phyloP scores from a whole-genome alignment of 1,140 invertebrate genomes.

The Halyomorpha halys region DNA sequence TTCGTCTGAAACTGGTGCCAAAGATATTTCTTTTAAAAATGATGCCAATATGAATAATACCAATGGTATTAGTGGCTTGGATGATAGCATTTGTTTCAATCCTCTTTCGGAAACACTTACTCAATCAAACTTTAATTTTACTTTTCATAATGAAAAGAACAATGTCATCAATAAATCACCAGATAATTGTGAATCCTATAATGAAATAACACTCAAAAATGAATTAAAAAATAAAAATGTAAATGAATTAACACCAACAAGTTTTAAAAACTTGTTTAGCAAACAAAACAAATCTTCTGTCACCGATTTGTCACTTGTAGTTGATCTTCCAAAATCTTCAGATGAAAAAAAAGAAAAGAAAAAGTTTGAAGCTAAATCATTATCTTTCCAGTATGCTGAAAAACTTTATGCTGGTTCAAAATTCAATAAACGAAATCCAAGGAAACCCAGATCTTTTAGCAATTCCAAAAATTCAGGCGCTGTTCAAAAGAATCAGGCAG shows the following conservation, averaged over 20 bases:
- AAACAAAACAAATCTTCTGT: not conserved
- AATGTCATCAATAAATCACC: no score
- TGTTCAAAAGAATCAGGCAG: not conserved
- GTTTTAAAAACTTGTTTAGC: slow-evolving; percentile 10
- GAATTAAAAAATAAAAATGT: not conserved
- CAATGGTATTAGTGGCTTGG: slow-evolving; percentile 1
- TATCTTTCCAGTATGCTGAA: slow-evolving; percentile 45
- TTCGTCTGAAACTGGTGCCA: slow-evolving; percentile 3
- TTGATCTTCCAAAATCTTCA: slow-evolving; percentile 24
- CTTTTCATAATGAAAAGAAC: no score
- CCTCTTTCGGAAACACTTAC: slow-evolving; percentile 16
- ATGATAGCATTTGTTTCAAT: slow-evolving; percentile 21
- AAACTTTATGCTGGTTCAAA: slow-evolving; percentile 57
- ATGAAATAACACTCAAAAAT: no score
- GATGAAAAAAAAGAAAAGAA: slow-evolving; percentile 32
- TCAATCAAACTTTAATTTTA: slow-evolving; percentile 1
- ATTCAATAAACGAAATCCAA: slow-evolving; percentile 61
- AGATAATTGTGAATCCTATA: no score
- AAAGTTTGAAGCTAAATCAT: slow-evolving; percentile 35
- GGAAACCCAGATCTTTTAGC: slow-evolving; percentile 40
- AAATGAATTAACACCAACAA: not conserved
- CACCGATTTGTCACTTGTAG: not conserved
- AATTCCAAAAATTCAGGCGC: slow-evolving; percentile 20
- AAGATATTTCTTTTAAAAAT: not conserved
- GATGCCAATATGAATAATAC: not conserved